Base-by-base conservation (phyloP, 2,797 vertebrate genomes). In the Nasua narica region DNA sequence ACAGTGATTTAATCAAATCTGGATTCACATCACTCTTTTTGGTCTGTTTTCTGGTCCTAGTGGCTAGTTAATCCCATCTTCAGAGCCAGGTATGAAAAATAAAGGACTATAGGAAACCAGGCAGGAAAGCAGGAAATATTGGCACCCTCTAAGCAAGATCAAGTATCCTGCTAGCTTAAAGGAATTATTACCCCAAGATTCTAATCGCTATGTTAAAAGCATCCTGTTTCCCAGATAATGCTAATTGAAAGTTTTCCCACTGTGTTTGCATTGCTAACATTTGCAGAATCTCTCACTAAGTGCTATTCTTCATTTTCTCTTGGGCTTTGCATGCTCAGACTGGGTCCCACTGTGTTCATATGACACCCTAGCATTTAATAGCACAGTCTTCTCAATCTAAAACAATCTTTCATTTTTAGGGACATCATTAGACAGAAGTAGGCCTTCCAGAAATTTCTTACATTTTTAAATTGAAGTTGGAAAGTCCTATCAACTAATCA, bases 111-210 rank as follows among this genome's bases (percentile, higher is more conserved):
- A 93, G 40, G 90, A 95, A 97, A 87, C 58, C 7, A 69, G 60
- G 32, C 50, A 94, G 72, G 29, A 74, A 90, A 95, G 67, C 54
- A 65, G 60, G 77, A 94, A 84, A 90, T 65, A 83, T 0, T 96
- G 90, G 96, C 77, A 97, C 37, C 72, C 50, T 85, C 35, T 92
- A 76, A 86, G 82, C 18, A 79, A 94, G 85, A 93, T 96, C 94
- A 95, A 97, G 91, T 97, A 95, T 94, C 86, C 77, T 79, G 67
- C 78, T 91, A 92, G 52, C 81, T 92, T 88, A 96, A 96, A 91
- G 82, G 77, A 93, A 76, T 78, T 69, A 86, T 60, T 92, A 77
- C 43, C 67, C 67, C 85, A 89, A 95, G 96, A 96, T 94, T 83
- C 72, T 65, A 92, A 86, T 86, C 92, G 46, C 72, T 67, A 50